These are phyloP conservation scores for Onthophagus taurus DNA, from an alignment of 1,140 invertebrate genomes.

Conservation along the genomic window DNA sequence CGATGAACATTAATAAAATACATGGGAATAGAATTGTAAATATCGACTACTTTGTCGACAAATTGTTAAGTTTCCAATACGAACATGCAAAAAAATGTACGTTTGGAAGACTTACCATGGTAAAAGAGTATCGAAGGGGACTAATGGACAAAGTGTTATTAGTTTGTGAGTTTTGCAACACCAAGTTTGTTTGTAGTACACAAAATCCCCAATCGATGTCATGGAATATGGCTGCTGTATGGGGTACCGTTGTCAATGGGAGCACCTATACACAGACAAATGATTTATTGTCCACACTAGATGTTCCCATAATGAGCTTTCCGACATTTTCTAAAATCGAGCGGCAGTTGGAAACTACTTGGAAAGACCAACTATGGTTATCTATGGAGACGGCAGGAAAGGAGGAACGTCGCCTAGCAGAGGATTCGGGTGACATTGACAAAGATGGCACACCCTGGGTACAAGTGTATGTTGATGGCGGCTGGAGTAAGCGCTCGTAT, in stretches of 20 bases:
- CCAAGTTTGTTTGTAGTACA: too few relatives aligned
- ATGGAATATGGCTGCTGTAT: too few relatives aligned
- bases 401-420: background rate
- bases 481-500: conserved; percentile 8
- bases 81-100: too few relatives aligned
- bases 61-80: too few relatives aligned
- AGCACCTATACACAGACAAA: background rate
- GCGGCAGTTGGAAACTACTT: background rate
- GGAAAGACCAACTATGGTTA: background rate
- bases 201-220: too few relatives aligned
- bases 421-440: background rate
- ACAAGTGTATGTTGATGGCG: conserved; percentile 5
- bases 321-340: background rate
- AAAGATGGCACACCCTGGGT: conserved; percentile 8
- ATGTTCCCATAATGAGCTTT: background rate
- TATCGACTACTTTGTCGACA: too few relatives aligned
- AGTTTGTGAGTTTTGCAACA: too few relatives aligned
- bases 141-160: too few relatives aligned
- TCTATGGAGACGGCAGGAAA: background rate
- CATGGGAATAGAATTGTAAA: too few relatives aligned
- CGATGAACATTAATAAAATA: too few relatives aligned
- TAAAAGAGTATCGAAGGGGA: too few relatives aligned
- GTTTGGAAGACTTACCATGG: too few relatives aligned
- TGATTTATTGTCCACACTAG: background rate
- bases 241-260: conserved; percentile 28